These are phyloP conservation scores for Coptodon rendalli DNA, from an alignment of 2,113 vertebrate species.

Conservation along the genomic window DNA sequence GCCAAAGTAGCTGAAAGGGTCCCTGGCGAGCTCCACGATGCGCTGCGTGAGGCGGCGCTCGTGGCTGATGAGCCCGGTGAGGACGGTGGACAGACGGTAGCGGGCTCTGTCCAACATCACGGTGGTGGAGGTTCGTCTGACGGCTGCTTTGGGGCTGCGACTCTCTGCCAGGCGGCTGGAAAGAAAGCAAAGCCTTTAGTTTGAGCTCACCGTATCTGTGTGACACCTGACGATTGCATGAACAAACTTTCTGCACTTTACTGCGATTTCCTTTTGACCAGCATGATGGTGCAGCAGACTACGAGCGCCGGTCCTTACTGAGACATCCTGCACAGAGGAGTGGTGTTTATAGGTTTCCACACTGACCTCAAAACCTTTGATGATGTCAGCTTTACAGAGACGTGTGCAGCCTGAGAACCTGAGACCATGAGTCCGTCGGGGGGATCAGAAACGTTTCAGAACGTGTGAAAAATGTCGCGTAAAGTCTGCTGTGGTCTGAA, in stretches of 20 bases:
- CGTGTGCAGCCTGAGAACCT: not conserved
- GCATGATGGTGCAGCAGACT: not conserved
- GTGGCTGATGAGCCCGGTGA: constrained; percentile 83
- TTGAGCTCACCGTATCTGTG: not conserved
- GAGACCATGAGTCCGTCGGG: not conserved
- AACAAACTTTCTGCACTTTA: not conserved
- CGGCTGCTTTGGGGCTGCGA: constrained; percentile 1
- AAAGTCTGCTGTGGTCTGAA: not conserved
- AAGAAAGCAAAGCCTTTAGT: not conserved
- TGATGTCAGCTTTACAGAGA: not conserved
- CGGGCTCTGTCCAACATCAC: constrained; percentile 84
- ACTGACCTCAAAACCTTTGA: not conserved
- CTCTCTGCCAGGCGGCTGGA: constrained; percentile 23
- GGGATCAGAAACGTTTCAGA: not conserved
- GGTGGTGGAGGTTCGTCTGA: constrained; percentile 77
- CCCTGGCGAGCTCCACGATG: constrained; percentile 87
- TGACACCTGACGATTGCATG: rapidly evolving
- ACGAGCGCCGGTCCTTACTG: not conserved
- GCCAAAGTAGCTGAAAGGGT: constrained; percentile 89
- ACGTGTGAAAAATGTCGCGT: not conserved
- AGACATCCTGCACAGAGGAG: not conserved
- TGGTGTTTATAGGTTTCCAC: not conserved
- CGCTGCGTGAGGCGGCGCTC: constrained; percentile 88
- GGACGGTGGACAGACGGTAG: constrained; percentile 81
- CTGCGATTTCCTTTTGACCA: not conserved